A percentile compares a stretch with the other conserved stretches of the same genome.
Conservation (phyloP, 1,140 invertebrate genomes). For the Bacillus rossius region DNA sequence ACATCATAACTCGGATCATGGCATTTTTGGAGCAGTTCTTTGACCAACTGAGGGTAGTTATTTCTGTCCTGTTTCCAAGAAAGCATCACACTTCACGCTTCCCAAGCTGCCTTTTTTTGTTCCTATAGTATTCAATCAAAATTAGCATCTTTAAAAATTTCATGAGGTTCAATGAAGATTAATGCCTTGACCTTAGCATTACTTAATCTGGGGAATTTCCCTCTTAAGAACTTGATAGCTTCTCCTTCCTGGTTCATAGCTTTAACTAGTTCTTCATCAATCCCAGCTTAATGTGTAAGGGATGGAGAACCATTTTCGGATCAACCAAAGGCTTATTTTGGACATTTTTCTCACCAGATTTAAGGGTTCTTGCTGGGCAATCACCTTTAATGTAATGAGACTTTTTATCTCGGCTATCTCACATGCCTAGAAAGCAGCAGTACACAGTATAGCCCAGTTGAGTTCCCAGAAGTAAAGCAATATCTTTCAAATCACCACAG, state of each 20-base stretch:
- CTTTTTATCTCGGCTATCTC: constrained; percentile 22
- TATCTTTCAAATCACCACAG: constrained; percentile 16
- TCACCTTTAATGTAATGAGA: constrained; percentile 16
- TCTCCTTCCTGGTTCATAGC: constrained; percentile 29
- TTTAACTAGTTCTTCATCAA: constrained; percentile 41
- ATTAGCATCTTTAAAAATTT: constrained; percentile 23
- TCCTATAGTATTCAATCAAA: too few relatives aligned
- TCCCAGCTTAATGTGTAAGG: constrained; percentile 38
- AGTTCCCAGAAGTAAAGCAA: constrained; percentile 16
- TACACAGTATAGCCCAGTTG: constrained; percentile 23
- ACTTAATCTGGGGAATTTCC: constrained; percentile 30
- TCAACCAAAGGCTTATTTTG: constrained; percentile 18
- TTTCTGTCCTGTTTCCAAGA: too few relatives aligned
- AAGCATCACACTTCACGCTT: constrained; percentile 17
- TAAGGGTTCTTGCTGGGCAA: neutral
- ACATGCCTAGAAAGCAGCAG: constrained; percentile 25
- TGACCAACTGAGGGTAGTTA: too few relatives aligned
- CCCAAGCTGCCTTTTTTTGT: constrained; percentile 21
- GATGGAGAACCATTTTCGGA: constrained; percentile 20
- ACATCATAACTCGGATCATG: too few relatives aligned
- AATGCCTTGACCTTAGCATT: constrained; percentile 34
- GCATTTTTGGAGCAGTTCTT: too few relatives aligned
- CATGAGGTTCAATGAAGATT: constrained; percentile 32
- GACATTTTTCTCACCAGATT: neutral
- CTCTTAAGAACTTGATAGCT: constrained; percentile 31